Percentiles rank a stretch among this genome's conserved stretches.
Evolutionary conservation across 2,797 vertebrate genomes (phyloP).

Genomic region (Phoebastria nigripes): DNA sequence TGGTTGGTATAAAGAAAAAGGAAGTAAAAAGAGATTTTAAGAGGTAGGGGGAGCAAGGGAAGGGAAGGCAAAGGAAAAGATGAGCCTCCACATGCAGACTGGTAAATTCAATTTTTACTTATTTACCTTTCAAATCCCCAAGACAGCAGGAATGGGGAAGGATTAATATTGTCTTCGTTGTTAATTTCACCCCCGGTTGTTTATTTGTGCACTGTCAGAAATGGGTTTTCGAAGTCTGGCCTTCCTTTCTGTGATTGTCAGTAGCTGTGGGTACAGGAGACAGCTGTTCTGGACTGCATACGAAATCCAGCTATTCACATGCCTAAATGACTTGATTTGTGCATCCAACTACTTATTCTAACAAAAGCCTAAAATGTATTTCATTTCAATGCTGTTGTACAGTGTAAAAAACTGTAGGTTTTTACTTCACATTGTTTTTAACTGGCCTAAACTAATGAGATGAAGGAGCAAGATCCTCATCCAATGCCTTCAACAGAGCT

Average conservation of each 20-base stretch:
- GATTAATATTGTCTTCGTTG: constrained; percentile 1
- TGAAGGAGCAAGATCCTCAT: neutral
- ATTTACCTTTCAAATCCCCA: neutral
- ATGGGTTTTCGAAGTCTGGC: neutral
- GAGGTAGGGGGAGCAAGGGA: neutral
- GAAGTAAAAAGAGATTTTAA: neutral
- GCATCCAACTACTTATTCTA: neutral
- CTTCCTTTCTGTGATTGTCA: neutral
- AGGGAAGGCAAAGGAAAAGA: neutral
- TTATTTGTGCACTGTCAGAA: constrained; percentile 10
- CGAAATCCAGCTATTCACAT: neutral
- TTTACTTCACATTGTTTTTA: neutral
- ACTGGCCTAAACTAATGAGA: neutral
- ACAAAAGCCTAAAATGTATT: neutral
- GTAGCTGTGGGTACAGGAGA: neutral
- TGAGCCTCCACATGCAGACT: neutral
- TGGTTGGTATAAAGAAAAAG: neutral
- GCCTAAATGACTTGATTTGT: neutral
- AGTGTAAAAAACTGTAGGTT: neutral
- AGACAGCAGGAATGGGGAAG: neutral
- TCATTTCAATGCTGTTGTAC: neutral
- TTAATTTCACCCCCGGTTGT: neutral
- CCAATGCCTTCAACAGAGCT: neutral
- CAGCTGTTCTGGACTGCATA: neutral
- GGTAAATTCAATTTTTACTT: neutral